Percentiles rank a stretch among this genome's conserved stretches.
phyloP scores from a whole-genome alignment of 2,888 invertebrate species.

The Clepsis dumicolana region DNA sequence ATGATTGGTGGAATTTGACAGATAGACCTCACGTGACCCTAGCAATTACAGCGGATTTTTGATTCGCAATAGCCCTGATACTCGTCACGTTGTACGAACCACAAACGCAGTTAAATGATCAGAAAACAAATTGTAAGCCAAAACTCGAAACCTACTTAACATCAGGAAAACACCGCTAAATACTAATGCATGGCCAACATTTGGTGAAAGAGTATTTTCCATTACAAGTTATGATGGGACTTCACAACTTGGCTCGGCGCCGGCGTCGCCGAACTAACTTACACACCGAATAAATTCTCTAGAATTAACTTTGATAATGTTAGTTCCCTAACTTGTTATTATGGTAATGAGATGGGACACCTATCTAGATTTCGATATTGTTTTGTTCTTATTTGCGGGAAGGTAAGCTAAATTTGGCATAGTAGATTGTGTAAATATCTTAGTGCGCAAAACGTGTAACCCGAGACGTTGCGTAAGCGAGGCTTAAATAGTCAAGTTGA shows the following conservation, averaged over 20 bases:
- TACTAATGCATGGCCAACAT: slow-evolving; percentile 3
- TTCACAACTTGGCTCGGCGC: slow-evolving; percentile 21
- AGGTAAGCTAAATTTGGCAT: too few species aligned
- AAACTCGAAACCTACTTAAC: not conserved
- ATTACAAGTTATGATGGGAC: slow-evolving; percentile 34
- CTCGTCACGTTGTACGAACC: too few species aligned
- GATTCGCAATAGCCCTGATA: too few species aligned
- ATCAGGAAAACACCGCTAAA: slow-evolving; percentile 7
- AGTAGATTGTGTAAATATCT: too few species aligned
- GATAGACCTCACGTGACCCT: too few species aligned
- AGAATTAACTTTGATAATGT: slow-evolving; percentile 33
- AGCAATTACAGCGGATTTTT: too few species aligned
- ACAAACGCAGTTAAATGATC: too few species aligned
- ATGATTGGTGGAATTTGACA: too few species aligned
- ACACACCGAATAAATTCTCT: slow-evolving; percentile 17
- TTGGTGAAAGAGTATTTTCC: slow-evolving; percentile 26
- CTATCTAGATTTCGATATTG: slow-evolving; percentile 5
- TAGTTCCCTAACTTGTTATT: slow-evolving; percentile 27
- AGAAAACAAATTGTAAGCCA: not conserved
- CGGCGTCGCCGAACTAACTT: slow-evolving; percentile 23
- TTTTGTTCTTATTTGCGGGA: not conserved
- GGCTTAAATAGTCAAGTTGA: too few species aligned
- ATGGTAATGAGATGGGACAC: slow-evolving; percentile 16
- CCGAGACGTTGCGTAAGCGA: too few species aligned
- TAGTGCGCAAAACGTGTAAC: too few species aligned